These are phyloP conservation scores for Chaetogeoica ovagalla DNA, from an alignment of 2,888 invertebrate species.

Conservation along the genomic window DNA sequence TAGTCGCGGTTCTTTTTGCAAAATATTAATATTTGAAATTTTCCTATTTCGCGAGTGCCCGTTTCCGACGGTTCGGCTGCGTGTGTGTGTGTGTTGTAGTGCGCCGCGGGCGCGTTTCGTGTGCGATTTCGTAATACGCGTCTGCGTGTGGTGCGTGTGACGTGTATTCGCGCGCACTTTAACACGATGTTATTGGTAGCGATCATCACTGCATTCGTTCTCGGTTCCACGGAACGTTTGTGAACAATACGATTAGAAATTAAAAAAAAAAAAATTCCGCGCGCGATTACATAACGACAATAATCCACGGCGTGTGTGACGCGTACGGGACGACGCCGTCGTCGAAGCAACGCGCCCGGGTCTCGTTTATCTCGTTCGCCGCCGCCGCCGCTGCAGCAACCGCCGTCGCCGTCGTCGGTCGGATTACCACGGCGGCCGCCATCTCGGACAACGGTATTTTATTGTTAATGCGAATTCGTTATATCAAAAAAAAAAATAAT, in stretches of 20 bases:
- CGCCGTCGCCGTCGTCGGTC: slow-evolving; percentile 21
- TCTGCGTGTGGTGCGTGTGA: not conserved
- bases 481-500: no score
- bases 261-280: not conserved
- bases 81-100: not conserved
- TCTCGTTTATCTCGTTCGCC: slow-evolving; percentile 20
- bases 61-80: not conserved
- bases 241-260: no score
- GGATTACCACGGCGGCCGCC: slow-evolving; percentile 44
- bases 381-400: slow-evolving; percentile 8
- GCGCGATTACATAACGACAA: not conserved
- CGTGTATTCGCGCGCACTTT: not conserved
- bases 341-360: not conserved
- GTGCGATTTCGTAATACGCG: not conserved
- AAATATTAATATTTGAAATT: no score
- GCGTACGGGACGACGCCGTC: slow-evolving; percentile 23
- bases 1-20: no score
- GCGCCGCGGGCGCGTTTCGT: not conserved
- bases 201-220: not conserved
- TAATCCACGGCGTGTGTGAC: slow-evolving; percentile 4
- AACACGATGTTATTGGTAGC: not conserved
- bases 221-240: not conserved
- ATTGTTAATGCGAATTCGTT: no score
- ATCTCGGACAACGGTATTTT: slow-evolving; percentile 42
- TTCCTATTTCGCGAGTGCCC: not conserved